Evolutionary conservation across 2,113 vertebrate species (phyloP).

Genomic region (Myrmecophaga tridactyla): DNA sequence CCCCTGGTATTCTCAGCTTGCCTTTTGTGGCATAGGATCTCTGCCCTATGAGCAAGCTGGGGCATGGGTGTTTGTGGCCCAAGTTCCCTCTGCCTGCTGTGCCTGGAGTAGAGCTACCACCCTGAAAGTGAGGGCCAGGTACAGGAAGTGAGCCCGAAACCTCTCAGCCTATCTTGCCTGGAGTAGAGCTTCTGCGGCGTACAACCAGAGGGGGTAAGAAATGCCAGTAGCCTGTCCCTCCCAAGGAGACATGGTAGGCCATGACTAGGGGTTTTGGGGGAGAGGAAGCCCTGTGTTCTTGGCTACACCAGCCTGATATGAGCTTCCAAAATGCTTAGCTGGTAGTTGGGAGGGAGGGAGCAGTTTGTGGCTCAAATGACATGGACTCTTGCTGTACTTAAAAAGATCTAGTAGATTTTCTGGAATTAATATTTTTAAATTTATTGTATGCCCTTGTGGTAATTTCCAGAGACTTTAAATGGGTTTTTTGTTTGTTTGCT

Average conservation of each 20-base stretch:
- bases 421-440: neutral
- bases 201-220: neutral
- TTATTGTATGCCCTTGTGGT: neutral
- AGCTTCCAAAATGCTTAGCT: neutral
- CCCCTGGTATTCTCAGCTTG: neutral
- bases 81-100: neutral
- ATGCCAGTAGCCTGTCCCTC: neutral
- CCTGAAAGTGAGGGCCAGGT: neutral
- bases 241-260: neutral
- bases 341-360: neutral
- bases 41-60: neutral
- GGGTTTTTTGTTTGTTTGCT: neutral
- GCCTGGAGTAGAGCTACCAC: neutral
- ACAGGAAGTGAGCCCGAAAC: neutral
- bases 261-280: neutral
- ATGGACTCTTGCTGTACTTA: neutral
- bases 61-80: neutral
- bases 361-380: neutral
- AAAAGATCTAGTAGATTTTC: neutral
- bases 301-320: neutral
- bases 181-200: neutral
- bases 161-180: too few species aligned
- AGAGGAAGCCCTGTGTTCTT: neutral
- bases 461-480: neutral
- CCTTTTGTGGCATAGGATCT: neutral